Evolutionary conservation across 2,113 vertebrate genomes (phyloP).

Genomic region (Cynopterus brachyotis): DNA sequence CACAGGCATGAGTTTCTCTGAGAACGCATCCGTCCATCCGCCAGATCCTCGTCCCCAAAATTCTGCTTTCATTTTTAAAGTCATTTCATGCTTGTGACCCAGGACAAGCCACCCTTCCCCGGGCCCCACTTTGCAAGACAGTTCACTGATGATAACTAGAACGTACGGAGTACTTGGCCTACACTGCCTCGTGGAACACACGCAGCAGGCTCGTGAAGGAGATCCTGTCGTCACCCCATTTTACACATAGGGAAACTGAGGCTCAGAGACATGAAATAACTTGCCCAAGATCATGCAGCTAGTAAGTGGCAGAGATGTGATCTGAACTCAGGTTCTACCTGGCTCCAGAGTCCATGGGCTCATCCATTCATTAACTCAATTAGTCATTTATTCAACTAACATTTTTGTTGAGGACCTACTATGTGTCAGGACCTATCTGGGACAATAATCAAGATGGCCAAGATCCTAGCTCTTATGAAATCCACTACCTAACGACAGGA

Average conservation of each 20-base stretch:
- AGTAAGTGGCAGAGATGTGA: not conserved
- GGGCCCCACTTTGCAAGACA: not conserved
- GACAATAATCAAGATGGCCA: not conserved
- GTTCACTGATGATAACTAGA: accelerated
- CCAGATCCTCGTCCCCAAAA: not conserved
- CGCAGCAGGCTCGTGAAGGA: not conserved
- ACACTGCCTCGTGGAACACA: too few species aligned
- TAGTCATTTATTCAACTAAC: not conserved
- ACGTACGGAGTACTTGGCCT: accelerated
- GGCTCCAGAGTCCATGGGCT: not conserved
- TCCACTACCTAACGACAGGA: not conserved
- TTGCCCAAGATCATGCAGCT: not conserved
- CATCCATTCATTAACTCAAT: not conserved
- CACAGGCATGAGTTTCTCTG: not conserved
- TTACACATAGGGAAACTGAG: not conserved
- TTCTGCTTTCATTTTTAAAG: not conserved
- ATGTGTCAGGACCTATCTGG: not conserved
- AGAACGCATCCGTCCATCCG: not conserved
- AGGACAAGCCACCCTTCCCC: not conserved
- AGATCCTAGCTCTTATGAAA: not conserved
- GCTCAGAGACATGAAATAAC: not conserved
- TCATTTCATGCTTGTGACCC: not conserved
- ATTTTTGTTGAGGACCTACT: not conserved
- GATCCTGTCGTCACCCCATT: not conserved
- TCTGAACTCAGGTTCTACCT: not conserved